A percentile compares a stretch with the other conserved stretches of the same genome.
These are phyloP conservation scores for Drymodes brunneopygia DNA, from an alignment of 2,113 vertebrate species.

Conservation along the genomic window DNA sequence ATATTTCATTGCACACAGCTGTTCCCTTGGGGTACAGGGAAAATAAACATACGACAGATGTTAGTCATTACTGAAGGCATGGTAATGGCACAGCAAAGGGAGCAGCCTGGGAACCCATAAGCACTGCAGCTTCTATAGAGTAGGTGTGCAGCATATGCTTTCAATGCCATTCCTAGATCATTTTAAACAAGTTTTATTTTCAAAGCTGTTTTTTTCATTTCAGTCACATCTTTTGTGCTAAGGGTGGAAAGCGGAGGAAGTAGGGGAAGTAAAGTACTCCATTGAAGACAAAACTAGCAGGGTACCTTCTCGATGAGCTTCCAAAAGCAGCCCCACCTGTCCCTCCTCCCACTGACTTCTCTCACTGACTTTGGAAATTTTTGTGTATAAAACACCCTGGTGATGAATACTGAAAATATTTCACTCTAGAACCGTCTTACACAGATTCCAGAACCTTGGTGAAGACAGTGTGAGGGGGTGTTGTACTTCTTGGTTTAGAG, in stretches of 20 bases:
- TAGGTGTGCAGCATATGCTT: neutral
- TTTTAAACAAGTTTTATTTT: neutral
- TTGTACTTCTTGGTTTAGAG: neutral
- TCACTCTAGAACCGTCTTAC: neutral
- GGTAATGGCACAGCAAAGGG: neutral
- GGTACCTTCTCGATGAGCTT: neutral
- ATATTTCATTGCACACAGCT: neutral
- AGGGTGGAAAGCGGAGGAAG: neutral
- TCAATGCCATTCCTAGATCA: neutral
- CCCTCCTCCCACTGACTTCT: neutral
- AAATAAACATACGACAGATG: neutral
- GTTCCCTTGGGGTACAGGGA: neutral
- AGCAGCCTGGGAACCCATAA: neutral
- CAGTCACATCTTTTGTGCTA: neutral
- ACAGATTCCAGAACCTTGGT: fast-evolving
- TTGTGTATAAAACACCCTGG: neutral
- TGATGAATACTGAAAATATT: neutral
- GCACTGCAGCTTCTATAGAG: neutral
- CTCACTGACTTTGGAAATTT: neutral
- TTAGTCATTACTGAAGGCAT: neutral
- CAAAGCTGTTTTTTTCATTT: neutral
- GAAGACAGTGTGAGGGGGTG: neutral
- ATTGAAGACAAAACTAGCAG: neutral
- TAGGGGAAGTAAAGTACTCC: neutral
- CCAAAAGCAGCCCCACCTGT: neutral